Conservation (phyloP, 2,888 invertebrate genomes). For the Eupeodes luniger region DNA sequence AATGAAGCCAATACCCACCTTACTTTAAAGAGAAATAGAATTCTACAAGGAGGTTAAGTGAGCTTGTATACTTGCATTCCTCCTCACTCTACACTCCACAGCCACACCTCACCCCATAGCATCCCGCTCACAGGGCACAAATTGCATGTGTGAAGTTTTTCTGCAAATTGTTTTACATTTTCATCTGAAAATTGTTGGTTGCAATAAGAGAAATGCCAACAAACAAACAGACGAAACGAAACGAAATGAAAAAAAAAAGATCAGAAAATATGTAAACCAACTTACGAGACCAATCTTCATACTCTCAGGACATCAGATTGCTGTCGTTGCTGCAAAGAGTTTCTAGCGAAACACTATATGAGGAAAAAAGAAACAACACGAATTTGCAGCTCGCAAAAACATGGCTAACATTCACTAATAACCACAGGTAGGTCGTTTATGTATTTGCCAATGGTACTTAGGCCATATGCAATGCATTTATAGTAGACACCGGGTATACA, state of each 20-base stretch:
- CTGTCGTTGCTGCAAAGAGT: neutral
- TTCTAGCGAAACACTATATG: neutral
- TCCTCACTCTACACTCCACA: neutral
- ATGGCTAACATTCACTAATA: constrained; percentile 55
- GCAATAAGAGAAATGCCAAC: constrained; percentile 15
- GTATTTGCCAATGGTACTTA: constrained; percentile 22
- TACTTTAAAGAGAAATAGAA: neutral
- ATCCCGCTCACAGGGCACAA: constrained; percentile 15
- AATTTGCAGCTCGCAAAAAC: constrained; percentile 49
- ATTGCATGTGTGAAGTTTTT: constrained; percentile 49
- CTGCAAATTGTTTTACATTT: constrained; percentile 67
- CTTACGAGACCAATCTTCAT: constrained; percentile 43
- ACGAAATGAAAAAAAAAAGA: neutral
- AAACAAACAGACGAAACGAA: neutral
- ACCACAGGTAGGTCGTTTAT: constrained; percentile 57
- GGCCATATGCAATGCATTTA: neutral
- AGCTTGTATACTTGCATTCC: neutral
- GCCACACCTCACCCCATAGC: neutral
- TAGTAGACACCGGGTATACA: no score
- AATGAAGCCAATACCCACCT: constrained; percentile 53
- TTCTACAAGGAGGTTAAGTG: constrained; percentile 24
- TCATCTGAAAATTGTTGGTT: constrained; percentile 43
- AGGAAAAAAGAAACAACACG: constrained; percentile 28
- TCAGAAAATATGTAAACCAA: constrained; percentile 40
- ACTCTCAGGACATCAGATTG: constrained; percentile 14